Conservation (phyloP, 2,888 invertebrate species). For the Agrilus cyanescens region DNA sequence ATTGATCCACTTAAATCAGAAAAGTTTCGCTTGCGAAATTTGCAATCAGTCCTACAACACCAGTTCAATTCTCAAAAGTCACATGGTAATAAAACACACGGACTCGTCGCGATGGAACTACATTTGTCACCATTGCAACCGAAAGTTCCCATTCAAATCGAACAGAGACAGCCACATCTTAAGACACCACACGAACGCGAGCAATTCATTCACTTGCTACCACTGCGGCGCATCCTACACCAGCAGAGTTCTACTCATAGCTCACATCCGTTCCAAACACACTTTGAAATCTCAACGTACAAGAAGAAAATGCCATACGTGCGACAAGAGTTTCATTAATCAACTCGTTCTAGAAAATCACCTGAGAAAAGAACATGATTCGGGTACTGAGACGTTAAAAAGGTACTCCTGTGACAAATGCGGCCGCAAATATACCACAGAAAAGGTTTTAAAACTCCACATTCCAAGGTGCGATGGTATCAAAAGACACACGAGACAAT, state of each 20-base stretch:
- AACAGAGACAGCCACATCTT: not conserved
- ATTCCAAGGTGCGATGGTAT: conserved; percentile 13
- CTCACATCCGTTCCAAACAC: conserved; percentile 16
- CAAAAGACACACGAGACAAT: conserved; percentile 7
- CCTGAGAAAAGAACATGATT: conserved; percentile 4
- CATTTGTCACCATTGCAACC: conserved; percentile 1
- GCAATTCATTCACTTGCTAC: conserved; percentile 14
- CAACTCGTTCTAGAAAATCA: conserved; percentile 4
- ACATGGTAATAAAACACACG: conserved; percentile 4
- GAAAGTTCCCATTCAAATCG: not conserved
- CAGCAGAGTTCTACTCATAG: conserved; percentile 12
- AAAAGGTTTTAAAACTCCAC: conserved; percentile 18
- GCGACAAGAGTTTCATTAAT: not conserved
- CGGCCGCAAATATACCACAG: conserved; percentile 15
- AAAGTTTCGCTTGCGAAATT: not conserved
- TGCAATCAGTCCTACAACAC: conserved; percentile 2
- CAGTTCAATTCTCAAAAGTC: conserved; percentile 1
- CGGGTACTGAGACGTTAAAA: conserved; percentile 3
- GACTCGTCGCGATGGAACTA: conserved; percentile 1
- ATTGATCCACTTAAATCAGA: not conserved
- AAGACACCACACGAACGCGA: not conserved
- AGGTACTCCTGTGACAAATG: conserved; percentile 14
- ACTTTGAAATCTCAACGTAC: conserved; percentile 2
- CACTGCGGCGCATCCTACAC: conserved; percentile 17
- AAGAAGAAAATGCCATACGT: no score